A percentile compares a stretch with the other conserved stretches of the same genome.
phyloP scores from a whole-genome alignment of 2,797 vertebrate species.

The Chaenodraco wilsoni region DNA sequence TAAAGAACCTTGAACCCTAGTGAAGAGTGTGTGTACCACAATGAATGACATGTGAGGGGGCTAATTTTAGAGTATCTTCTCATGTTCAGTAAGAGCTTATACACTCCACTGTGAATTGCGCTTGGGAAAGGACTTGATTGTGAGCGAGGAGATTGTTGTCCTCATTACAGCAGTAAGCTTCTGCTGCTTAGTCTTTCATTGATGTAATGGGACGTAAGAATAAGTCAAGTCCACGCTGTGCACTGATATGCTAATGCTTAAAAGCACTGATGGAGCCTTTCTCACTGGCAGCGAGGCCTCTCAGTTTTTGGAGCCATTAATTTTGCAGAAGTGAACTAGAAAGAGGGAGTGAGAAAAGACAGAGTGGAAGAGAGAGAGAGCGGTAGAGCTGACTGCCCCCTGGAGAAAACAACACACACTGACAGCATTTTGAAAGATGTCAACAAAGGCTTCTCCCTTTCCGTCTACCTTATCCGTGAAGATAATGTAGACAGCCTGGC shows the following conservation, averaged over 20 bases:
- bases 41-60: constrained; percentile 63
- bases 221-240: constrained; percentile 47
- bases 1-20: background rate
- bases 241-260: constrained; percentile 66
- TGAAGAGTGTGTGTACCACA: constrained; percentile 14
- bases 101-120: constrained; percentile 61
- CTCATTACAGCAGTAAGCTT: constrained; percentile 70
- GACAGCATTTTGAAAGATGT: constrained; percentile 69
- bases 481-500: constrained; percentile 41
- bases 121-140: constrained; percentile 57
- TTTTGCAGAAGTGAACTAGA: constrained; percentile 71
- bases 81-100: constrained; percentile 59
- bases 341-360: constrained; percentile 42
- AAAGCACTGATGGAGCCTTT: constrained; percentile 65
- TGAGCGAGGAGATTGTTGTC: constrained; percentile 69
- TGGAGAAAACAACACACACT: constrained; percentile 66
- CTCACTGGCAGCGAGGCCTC: constrained; percentile 62
- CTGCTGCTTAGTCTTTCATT: constrained; percentile 69
- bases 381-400: constrained; percentile 56
- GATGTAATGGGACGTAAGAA: constrained; percentile 72
- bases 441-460: constrained; percentile 65
- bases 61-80: constrained; percentile 67
- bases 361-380: background rate
- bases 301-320: constrained; percentile 68
- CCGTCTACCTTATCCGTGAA: constrained; percentile 50